Evolutionary conservation across 1,140 invertebrate species (phyloP).

Genomic region (Colletes gigas): DNA sequence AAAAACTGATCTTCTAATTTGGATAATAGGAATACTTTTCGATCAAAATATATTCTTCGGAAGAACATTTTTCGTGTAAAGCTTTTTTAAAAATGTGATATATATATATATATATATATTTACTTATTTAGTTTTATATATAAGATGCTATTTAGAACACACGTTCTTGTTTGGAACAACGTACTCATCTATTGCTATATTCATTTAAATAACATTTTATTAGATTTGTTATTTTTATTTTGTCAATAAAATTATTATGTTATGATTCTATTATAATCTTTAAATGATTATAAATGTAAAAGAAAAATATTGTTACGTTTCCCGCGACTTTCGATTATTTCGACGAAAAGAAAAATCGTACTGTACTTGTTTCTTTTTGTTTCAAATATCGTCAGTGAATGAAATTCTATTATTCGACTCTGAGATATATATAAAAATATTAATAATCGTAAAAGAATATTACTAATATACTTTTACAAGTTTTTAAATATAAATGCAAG

Average conservation of each 20-base stretch:
- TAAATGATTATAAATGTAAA: neutral
- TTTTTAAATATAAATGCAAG: conserved; percentile 9
- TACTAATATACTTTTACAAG: neutral
- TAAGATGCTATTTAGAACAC: conserved; percentile 57
- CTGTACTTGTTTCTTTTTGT: neutral
- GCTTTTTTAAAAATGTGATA: conserved; percentile 50
- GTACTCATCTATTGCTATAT: conserved; percentile 66
- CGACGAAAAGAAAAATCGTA: conserved; percentile 6
- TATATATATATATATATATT: conserved; percentile 14
- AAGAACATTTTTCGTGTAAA: conserved; percentile 56
- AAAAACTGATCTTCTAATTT: conserved; percentile 58
- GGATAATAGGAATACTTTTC: conserved; percentile 53
- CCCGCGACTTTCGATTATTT: neutral
- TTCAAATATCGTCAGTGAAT: neutral
- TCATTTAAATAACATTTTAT: conserved; percentile 40
- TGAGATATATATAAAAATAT: conserved; percentile 15
- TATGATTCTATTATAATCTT: neutral
- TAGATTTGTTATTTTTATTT: conserved; percentile 24
- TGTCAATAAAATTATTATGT: neutral
- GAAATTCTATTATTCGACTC: neutral
- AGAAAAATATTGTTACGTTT: neutral
- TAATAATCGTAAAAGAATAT: conserved; percentile 21
- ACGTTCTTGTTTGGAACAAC: conserved; percentile 63
- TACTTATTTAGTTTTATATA: neutral
- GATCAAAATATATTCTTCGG: conserved; percentile 53